A percentile compares a stretch with the other conserved stretches of the same genome.
Conservation (phyloP, 37 sponge, comb jelly and placozoan species). For the Agelas oroides region DNA sequence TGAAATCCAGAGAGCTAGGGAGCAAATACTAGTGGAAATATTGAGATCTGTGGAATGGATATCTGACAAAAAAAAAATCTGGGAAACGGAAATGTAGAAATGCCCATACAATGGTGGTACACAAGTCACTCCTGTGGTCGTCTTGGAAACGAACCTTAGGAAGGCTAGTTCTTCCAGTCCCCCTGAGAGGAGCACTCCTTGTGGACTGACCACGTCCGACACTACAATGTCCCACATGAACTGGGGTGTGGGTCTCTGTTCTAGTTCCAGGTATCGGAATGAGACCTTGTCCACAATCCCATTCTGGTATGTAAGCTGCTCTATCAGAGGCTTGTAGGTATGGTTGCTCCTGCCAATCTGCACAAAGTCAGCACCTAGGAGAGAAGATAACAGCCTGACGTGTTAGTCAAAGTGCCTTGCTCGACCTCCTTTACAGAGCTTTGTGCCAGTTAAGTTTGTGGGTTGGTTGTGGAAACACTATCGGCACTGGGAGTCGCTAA, state of each 20-base stretch:
- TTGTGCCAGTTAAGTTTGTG: too few species aligned
- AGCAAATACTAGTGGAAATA: too few species aligned
- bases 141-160: conserved; percentile 25
- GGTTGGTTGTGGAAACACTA: too few species aligned
- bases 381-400: neutral
- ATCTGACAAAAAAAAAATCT: too few species aligned
- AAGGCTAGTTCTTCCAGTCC: conserved; percentile 47
- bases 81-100: too few species aligned
- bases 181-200: conserved; percentile 36
- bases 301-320: neutral
- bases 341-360: conserved; percentile 5
- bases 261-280: conserved; percentile 17
- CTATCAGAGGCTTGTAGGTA: conserved; percentile 16
- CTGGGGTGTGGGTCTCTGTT: neutral
- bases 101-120: too few species aligned
- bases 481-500: too few species aligned
- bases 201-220: conserved; percentile 57
- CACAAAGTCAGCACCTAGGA: conserved; percentile 55
- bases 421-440: too few species aligned
- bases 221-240: conserved; percentile 62
- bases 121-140: too few species aligned
- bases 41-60: too few species aligned
- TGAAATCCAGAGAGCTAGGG: too few species aligned
- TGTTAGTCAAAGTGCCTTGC: too few species aligned
- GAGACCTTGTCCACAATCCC: conserved; percentile 21